Evolutionary conservation across 2,113 vertebrate species (phyloP), one percentile per base, ranked within the genome.

Genomic region (Rhea pennata): DNA sequence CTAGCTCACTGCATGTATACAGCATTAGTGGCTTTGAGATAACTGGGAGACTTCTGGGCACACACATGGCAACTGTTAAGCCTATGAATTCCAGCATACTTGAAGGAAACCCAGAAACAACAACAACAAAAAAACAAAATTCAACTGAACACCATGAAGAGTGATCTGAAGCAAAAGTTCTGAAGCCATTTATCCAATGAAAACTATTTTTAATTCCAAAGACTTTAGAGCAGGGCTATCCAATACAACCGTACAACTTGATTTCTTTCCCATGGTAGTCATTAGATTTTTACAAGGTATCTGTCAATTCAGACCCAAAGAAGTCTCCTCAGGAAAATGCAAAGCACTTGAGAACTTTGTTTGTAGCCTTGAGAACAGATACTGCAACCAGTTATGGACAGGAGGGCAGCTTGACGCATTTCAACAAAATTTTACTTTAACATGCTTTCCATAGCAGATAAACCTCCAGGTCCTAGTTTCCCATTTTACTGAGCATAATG

Each of bases 311-410:
- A 71, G 69, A 50, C 15, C 27, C 46, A 39, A 46, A 70, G 48
- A 15, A 4, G 20, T 20, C 22, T 65, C 56, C 62, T 39, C 21
- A 13, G 26, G n/a, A 14, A 5, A 0, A 1, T 10, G 67, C 33
- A 73, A 53, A 74, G 44, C 54, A 59, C 39, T 1, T 46, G 42
- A 83, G 33, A 58, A 9, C 74, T 56, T 24, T 36, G 36, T 36
- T 36, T 36, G 36, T 36, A 36, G 36, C 36, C 36, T 36, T 36
- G 36, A 36, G 36, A 36, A 36, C 36, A 36, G 36, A 36, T 36
- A 36, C 36, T 6, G 36, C 16, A 15, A 36, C 22, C 59, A 42
- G 26, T 8, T 23, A 33, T 0, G 3, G 61, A 58, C 48, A 76
- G 12, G 23, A 58, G 44, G 23, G 39, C 72, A 84, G 53, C 22